These are phyloP conservation scores for Pseudachorutes palmiensis DNA, from an alignment of 1,140 invertebrate species.

Conservation along the genomic window DNA sequence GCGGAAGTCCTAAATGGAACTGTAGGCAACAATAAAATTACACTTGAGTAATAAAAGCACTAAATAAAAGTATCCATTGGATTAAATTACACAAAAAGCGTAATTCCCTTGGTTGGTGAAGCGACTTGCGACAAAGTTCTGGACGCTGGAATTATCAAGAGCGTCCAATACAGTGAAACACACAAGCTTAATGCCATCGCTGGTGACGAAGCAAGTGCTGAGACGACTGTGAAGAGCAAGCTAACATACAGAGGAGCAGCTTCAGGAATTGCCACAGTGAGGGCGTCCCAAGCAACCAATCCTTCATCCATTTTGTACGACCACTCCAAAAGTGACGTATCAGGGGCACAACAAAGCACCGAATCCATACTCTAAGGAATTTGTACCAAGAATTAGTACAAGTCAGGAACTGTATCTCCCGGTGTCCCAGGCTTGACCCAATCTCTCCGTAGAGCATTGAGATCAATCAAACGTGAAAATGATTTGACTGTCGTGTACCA, in stretches of 20 bases:
- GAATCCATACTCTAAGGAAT: slow-evolving; percentile 51
- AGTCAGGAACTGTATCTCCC: slow-evolving; percentile 49
- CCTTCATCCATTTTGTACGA: slow-evolving; percentile 62
- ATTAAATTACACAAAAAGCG: no score
- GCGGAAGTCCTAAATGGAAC: not conserved
- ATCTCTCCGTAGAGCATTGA: slow-evolving; percentile 51
- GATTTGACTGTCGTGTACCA: slow-evolving; percentile 60
- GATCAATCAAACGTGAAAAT: slow-evolving; percentile 45
- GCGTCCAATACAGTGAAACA: slow-evolving; percentile 24
- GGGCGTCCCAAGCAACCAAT: slow-evolving; percentile 40
- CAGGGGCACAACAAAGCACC: slow-evolving; percentile 43
- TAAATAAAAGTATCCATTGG: no score
- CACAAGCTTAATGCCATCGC: slow-evolving; percentile 19
- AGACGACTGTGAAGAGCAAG: slow-evolving; percentile 21
- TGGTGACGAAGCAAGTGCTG: slow-evolving; percentile 12
- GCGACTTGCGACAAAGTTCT: slow-evolving; percentile 25
- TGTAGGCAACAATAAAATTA: no score
- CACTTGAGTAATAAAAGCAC: no score
- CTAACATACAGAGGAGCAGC: slow-evolving; percentile 2
- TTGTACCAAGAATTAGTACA: slow-evolving; percentile 50
- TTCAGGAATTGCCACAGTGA: slow-evolving; percentile 12
- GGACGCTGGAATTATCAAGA: slow-evolving; percentile 19
- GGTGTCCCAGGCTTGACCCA: slow-evolving; percentile 57
- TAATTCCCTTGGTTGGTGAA: slow-evolving; percentile 22
- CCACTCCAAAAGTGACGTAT: slow-evolving; percentile 50